Evolutionary conservation across 92 coral and sea anemone genomes (phyloP), one percentile per base, ranked within the genome.

Genomic region (Zoanthus solanderi): DNA sequence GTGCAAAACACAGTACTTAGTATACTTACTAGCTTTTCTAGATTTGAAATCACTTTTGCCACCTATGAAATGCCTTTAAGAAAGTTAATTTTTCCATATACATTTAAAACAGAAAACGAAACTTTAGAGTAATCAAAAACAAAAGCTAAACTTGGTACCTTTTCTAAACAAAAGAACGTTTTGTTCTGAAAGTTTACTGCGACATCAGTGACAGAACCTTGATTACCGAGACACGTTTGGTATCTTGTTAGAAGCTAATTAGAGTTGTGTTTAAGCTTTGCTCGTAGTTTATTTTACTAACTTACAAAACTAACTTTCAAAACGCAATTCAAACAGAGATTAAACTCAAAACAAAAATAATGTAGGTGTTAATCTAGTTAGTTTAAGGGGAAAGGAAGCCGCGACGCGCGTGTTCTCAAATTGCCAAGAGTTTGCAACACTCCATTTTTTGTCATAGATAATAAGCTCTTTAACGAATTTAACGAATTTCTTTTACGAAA

Each of bases 201-300:
- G 29, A 63, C 23, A n/a, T 7, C 6, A 4, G 69, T 7, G 56
- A 50, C 56, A 7, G 69, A 45, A 13, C 7, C 29, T 73, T 73
- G 54, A 76, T 76, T 48, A 47, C 31, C 72, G 84, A 44, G 13
- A 37, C 53, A 60, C 5, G 44, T 23, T 76, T 30, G 23, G 60
- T 12, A 52, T 18, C 56, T 47, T 79, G 73, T 79, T 73, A 37
- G 37, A 31, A 61, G 58, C 50, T 42, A 79, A 60, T 79, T 79
- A 45, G 42, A 37, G 5, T 76, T 31, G 12, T 76, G 52, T 44
- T 11, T 37, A 30, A 63, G 30, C 5, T 42, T 61, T 44, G 18
- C 34, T 68, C 57, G 8, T 23, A 34, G 44, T 65, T 61, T 79
- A 61, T 76, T 76, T 76, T 32, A 61, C 12, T 17, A 47, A 28